Evolutionary conservation across 2,888 invertebrate species (phyloP).

Genomic region (Morinoia aosen): DNA sequence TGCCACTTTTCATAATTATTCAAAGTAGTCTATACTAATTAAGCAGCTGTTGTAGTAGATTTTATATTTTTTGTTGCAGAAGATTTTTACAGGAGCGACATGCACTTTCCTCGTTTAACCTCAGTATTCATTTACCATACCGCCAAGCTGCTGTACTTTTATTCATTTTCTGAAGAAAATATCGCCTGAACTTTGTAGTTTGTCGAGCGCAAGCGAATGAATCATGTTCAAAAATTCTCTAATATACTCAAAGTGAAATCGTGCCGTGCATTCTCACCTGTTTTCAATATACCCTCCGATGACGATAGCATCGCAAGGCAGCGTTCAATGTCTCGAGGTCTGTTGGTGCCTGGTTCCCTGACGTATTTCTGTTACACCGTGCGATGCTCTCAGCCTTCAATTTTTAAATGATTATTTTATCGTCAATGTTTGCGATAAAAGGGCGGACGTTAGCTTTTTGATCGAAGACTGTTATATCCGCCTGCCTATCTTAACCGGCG

Average conservation of each 20-base stretch:
- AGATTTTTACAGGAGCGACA: not conserved
- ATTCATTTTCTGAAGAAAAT: too few species aligned
- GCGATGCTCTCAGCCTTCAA: not conserved
- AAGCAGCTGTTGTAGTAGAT: not conserved
- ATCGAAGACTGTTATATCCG: not conserved
- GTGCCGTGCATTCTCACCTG: not conserved
- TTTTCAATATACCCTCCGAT: not conserved
- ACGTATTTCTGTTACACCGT: not conserved
- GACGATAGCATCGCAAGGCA: not conserved
- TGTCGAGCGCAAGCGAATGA: not conserved
- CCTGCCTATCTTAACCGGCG: not conserved
- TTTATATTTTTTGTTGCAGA: not conserved
- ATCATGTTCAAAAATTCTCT: not conserved
- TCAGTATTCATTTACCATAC: not conserved
- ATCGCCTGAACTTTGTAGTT: not conserved
- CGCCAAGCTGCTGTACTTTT: too few species aligned
- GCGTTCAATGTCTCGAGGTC: not conserved
- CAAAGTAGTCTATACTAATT: not conserved
- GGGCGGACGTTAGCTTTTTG: not conserved
- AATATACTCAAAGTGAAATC: not conserved
- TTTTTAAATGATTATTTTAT: not conserved
- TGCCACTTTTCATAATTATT: not conserved
- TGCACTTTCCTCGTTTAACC: not conserved
- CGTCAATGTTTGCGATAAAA: not conserved
- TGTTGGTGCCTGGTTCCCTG: not conserved